Evolutionary conservation across 2,888 invertebrate genomes (phyloP), one percentile per base, ranked within the genome.

Genomic region (Venusia cambrica): DNA sequence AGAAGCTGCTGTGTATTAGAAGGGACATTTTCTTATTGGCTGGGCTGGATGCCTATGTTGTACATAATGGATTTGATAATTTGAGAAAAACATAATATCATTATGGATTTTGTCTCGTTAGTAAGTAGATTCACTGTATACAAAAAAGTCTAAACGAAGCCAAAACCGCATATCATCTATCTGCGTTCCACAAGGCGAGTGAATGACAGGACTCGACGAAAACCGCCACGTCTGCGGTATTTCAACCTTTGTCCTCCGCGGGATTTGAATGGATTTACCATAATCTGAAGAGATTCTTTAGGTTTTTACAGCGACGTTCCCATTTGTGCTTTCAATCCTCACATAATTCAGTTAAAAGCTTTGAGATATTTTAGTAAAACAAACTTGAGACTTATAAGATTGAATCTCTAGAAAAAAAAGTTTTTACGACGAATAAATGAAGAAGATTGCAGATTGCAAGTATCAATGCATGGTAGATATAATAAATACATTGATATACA

Each of bases 241-340:
- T 27, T 2, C 27, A 10, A 10, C 13, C 31, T 14, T 30, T 21
- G 17, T 10, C 13, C 29, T 25, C 16, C 13, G 13, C 8, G 15
- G 13, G 16, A 25, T 30, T 30, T 34, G 7, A 20, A 34, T 21
- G 10, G 16, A 4, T 11, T 28, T 9, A 22, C 18, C 26, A 21
- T 39, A 34, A 39, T 30, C 21, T 14, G 13, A 29, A 2, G 10
- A 34, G 16, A 24, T 15, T 19, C 29, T 33, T n/a, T 19, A 18
- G 6, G 18, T n/a, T 13, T 18, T 7, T 1, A 13, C n/a, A 9
- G 14, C 28, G 4, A 5, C 3, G n/a, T 17, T 22, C n/a, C n/a
- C n/a, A n/a, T n/a, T 27, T 11, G 11, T 1, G 27, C 11, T 12
- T 27, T 21, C 6, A 21, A 21, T 8, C 3, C 15, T 19, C 10